These are phyloP conservation scores for Acanthis flammea DNA, from an alignment of 2,797 vertebrate species.

Conservation along the genomic window DNA sequence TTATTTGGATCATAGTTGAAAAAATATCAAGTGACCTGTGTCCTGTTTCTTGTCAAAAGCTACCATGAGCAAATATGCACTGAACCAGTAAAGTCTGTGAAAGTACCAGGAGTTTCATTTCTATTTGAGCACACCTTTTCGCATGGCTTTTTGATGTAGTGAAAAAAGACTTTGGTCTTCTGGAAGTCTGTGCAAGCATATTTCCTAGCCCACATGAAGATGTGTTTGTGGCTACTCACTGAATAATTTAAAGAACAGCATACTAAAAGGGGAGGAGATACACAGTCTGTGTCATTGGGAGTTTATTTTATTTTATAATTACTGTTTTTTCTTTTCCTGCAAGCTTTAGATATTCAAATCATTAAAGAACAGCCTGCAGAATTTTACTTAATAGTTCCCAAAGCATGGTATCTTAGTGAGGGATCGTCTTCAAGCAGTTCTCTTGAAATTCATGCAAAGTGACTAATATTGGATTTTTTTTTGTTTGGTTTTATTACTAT, in stretches of 20 bases:
- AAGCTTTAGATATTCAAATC: background rate
- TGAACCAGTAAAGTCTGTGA: background rate
- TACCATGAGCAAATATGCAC: background rate
- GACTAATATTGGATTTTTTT: rapidly evolving
- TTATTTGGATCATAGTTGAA: background rate
- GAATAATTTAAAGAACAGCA: background rate
- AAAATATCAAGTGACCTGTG: background rate
- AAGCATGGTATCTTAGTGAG: background rate
- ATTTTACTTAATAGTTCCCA: background rate
- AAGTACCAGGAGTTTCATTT: background rate
- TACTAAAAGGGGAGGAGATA: background rate
- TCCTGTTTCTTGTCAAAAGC: slow-evolving; percentile 16
- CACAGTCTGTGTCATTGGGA: background rate
- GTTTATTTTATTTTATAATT: background rate
- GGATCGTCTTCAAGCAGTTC: background rate
- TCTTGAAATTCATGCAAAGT: background rate
- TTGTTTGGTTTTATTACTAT: background rate
- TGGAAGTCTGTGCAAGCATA: background rate
- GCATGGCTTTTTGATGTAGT: background rate
- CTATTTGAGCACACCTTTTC: background rate
- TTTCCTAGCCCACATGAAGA: background rate
- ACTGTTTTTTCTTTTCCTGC: background rate
- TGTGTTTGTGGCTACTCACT: background rate
- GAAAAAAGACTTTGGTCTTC: background rate
- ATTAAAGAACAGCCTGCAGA: background rate